Base-by-base conservation (phyloP, 1,140 invertebrate species). In the Drosophila leontia region DNA sequence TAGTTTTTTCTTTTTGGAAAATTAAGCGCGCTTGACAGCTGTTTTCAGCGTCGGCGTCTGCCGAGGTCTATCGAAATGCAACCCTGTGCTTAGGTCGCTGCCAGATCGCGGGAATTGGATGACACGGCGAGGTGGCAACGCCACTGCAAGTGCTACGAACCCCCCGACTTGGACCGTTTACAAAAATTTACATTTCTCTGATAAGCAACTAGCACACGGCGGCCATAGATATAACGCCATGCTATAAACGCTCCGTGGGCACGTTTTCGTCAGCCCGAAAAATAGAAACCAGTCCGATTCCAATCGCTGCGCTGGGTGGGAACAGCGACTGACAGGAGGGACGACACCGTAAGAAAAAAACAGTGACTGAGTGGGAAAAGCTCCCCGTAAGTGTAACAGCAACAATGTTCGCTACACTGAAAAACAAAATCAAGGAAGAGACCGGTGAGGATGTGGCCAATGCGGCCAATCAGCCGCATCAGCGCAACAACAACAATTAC, bases 401-500 rank as follows among this genome's bases (percentile, higher is more conserved):
- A 67, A 75, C 68, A 80, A 96, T 96, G 95, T 95, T 96, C 84
- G 93, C 95, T 13, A 95, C 94, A 71, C 88, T 96, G 42, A 78
- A 96, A 96, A 96, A 96, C 87, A 96, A 96, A 93, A 96, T 96
- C 80, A 94, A 94, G 63, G 95, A 96, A 86, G 96, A 96, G 93
- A 96, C 96, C 34, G 96, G 96, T 48, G 95, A 94, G 88, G 95
- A 96, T 86, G 93, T 96, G 44, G 94, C 94, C 9, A 75, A 50
- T 48, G 67, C 79, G 23, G 60, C 79, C 59, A 26, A 32, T 8
- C 76, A 74, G 39, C 59, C 55, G 12, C 78, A 56, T n/a, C 74
- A 65, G 41, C 80, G 86, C 44, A 91, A 79, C 58, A 63, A 75
- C 71, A 93, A 94, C 61, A 94, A 82, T 68, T 92, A 92, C 81